phyloP scores from a whole-genome alignment of 2,888 invertebrate species.

The Hydroisotoma schaefferi region DNA sequence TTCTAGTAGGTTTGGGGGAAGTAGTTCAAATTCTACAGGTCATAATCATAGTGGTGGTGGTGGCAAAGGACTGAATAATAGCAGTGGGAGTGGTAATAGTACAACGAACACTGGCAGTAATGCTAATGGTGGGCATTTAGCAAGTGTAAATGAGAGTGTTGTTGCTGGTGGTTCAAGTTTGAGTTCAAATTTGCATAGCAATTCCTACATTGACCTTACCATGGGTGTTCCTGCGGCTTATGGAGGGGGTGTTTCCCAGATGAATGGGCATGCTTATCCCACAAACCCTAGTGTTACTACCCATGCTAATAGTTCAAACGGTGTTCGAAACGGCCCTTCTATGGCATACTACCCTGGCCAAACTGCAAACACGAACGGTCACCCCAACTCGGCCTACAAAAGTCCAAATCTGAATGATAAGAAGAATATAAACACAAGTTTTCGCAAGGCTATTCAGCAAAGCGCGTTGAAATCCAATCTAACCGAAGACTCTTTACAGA shows the following conservation, averaged over 20 bases:
- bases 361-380: conserved; percentile 21
- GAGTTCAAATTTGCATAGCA: conserved; percentile 6
- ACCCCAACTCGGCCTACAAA: conserved; percentile 32
- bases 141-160: neutral
- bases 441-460: conserved; percentile 46
- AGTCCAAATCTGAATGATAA: conserved; percentile 42
- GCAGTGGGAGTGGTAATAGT: conserved; percentile 5
- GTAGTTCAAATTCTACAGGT: conserved; percentile 54
- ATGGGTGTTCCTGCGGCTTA: conserved; percentile 22
- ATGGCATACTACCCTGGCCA: conserved; percentile 18
- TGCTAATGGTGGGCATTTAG: conserved; percentile 4
- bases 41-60: neutral
- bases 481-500: conserved; percentile 58
- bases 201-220: conserved; percentile 24
- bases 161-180: conserved; percentile 3
- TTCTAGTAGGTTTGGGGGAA: conserved; percentile 68
- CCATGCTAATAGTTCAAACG: conserved; percentile 1
- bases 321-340: conserved; percentile 2
- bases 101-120: neutral
- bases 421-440: conserved; percentile 47
- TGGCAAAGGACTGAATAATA: conserved; percentile 25
- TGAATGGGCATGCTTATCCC: conserved; percentile 6
- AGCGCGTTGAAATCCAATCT: conserved; percentile 56
- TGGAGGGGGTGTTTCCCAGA: conserved; percentile 5
- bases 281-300: neutral